A percentile compares a stretch with the other conserved stretches of the same genome.
Conservation (phyloP, 2,888 invertebrate genomes). For the Dryomyza anilis region DNA sequence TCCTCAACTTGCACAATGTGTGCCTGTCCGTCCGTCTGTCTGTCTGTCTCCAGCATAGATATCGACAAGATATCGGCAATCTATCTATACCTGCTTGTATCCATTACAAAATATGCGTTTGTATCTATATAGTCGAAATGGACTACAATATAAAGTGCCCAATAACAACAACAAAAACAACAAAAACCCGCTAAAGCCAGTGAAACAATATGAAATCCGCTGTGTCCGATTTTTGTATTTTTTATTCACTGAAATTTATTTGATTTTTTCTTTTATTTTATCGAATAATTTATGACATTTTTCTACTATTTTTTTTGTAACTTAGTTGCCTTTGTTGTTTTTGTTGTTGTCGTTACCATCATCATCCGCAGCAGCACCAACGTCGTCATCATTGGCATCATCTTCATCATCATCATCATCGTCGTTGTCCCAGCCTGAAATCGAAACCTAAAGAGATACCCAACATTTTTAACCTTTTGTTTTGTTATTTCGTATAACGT, state of each 20-base stretch:
- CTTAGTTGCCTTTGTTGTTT: constrained; percentile 10
- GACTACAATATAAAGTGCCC: constrained; percentile 21
- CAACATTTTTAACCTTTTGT: background rate
- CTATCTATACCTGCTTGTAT: constrained; percentile 32
- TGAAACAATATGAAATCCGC: constrained; percentile 32
- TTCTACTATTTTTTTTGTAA: constrained; percentile 37
- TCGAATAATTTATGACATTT: constrained; percentile 56
- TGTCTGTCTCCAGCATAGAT: background rate
- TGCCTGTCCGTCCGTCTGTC: background rate
- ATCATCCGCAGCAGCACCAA: background rate
- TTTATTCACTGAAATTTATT: background rate
- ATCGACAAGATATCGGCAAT: constrained; percentile 12
- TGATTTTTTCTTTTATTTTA: constrained; percentile 32
- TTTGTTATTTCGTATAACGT: background rate
- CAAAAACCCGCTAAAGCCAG: no score
- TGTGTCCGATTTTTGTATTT: constrained; percentile 24
- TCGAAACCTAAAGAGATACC: background rate
- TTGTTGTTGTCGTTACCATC: constrained; percentile 12
- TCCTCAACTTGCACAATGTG: background rate
- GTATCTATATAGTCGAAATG: constrained; percentile 1
- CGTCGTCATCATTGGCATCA: background rate
- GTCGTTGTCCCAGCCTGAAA: background rate
- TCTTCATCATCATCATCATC: background rate
- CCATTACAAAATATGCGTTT: constrained; percentile 15
- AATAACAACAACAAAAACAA: constrained; percentile 26